A percentile compares a stretch with the other conserved stretches of the same genome.
These are phyloP conservation scores for Plagiodera versicolora DNA, from an alignment of 2,888 invertebrate genomes.

Conservation along the genomic window DNA sequence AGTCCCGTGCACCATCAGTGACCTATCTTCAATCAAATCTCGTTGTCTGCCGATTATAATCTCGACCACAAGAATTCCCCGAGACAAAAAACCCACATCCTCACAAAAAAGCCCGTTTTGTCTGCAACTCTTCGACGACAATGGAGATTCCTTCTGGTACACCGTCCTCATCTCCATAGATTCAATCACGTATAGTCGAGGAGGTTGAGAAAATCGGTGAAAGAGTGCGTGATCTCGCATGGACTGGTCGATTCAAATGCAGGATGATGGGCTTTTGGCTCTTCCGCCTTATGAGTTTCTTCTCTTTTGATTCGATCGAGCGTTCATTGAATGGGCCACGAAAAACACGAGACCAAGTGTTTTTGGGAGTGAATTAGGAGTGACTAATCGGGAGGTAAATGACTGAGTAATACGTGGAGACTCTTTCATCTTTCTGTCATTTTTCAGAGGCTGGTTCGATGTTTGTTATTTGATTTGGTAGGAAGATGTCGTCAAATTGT, in stretches of 20 bases:
- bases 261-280: conserved; percentile 46
- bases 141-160: not conserved
- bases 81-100: not conserved
- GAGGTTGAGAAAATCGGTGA: conserved; percentile 34
- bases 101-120: not conserved
- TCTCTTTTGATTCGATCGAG: conserved; percentile 16
- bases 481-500: no score
- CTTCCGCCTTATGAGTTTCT: conserved; percentile 22
- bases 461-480: no score
- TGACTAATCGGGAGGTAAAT: not conserved
- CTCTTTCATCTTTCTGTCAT: no score
- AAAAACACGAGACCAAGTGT: conserved; percentile 20
- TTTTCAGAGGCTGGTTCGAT: no score
- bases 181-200: conserved; percentile 44
- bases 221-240: conserved; percentile 48
- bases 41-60: not conserved
- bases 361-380: conserved; percentile 8
- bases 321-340: conserved; percentile 7
- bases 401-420: no score
- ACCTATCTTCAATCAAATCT: not conserved
- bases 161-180: conserved; percentile 34
- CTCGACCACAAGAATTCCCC: not conserved
- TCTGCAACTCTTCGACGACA: not conserved
- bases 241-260: conserved; percentile 45
- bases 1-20: no score